Percentiles rank a stretch among this genome's conserved stretches.
Conservation (phyloP, 92 coral and sea anemone species). For the Chrysogorgia sp. region DNA sequence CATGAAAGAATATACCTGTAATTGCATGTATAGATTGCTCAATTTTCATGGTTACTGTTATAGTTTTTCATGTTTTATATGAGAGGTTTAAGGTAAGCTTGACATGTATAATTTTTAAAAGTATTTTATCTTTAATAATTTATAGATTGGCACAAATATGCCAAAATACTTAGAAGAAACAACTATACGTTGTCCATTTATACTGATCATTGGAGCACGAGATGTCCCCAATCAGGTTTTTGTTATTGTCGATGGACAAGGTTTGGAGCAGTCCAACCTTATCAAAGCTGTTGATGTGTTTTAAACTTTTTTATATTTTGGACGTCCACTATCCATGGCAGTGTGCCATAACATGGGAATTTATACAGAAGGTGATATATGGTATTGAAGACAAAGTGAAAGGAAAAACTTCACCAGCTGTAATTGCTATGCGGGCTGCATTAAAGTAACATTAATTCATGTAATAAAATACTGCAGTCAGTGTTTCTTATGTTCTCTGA, state of each 20-base stretch:
- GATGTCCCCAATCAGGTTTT: conserved; percentile 11
- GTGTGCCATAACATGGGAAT: too few species aligned
- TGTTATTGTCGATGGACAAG: too few species aligned
- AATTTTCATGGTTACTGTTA: too few species aligned
- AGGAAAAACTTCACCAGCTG: background rate
- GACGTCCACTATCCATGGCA: too few species aligned
- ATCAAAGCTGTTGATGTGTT: conserved; percentile 15
- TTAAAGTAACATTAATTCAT: background rate
- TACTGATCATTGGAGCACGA: background rate
- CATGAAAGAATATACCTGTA: too few species aligned
- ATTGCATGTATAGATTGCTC: too few species aligned
- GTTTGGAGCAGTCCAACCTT: too few species aligned
- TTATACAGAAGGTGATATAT: background rate
- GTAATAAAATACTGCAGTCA: background rate
- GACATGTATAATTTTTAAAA: background rate
- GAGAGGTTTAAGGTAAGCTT: background rate
- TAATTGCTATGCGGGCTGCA: background rate
- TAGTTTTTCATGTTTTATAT: too few species aligned
- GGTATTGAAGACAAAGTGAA: conserved; percentile 1
- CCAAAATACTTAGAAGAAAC: background rate
- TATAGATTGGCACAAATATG: conserved; percentile 7
- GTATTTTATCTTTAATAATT: background rate
- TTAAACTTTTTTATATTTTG: background rate
- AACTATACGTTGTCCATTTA: background rate
- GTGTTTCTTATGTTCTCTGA: background rate